A percentile compares a stretch with the other conserved stretches of the same genome.
phyloP scores from a whole-genome alignment of 2,797 vertebrate species.

The Enteromius treurensis region DNA sequence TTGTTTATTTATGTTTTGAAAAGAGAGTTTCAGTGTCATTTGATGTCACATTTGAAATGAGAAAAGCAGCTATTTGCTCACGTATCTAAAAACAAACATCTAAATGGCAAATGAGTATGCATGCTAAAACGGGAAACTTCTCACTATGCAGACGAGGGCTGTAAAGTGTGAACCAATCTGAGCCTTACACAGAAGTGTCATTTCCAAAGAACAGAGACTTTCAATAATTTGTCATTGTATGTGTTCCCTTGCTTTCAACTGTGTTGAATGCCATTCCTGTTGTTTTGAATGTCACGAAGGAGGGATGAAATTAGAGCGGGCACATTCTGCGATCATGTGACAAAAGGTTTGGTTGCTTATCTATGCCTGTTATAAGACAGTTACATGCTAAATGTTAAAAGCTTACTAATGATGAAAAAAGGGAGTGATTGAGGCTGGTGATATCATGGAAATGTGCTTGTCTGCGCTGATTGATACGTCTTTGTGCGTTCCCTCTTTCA shows the following conservation, averaged over 20 bases:
- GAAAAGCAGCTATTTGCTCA: not conserved
- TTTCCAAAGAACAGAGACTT: slow-evolving; percentile 6
- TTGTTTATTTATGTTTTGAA: slow-evolving; percentile 9
- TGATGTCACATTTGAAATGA: not conserved
- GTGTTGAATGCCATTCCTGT: not conserved
- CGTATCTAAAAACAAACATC: not conserved
- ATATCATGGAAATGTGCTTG: slow-evolving; percentile 26
- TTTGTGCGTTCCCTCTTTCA: slow-evolving; percentile 25
- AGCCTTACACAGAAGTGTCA: slow-evolving; percentile 10
- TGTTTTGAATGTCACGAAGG: slow-evolving; percentile 1
- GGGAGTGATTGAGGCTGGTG: not conserved
- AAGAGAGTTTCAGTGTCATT: not conserved
- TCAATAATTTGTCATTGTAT: slow-evolving; percentile 8
- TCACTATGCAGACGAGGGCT: slow-evolving; percentile 25
- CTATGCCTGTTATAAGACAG: slow-evolving; percentile 4
- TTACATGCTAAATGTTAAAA: slow-evolving; percentile 10
- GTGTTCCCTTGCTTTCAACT: slow-evolving; percentile 26
- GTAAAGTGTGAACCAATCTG: slow-evolving; percentile 21
- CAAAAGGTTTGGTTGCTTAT: slow-evolving; percentile 10
- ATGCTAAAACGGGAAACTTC: slow-evolving; percentile 36
- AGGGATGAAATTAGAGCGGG: slow-evolving; percentile 1
- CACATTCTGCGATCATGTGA: not conserved
- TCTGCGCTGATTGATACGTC: slow-evolving; percentile 8
- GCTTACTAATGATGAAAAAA: slow-evolving; percentile 11
- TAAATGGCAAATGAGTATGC: slow-evolving; percentile 23